Evolutionary conservation across 1,140 invertebrate genomes (phyloP).

Genomic region (Drosophila yakuba): DNA sequence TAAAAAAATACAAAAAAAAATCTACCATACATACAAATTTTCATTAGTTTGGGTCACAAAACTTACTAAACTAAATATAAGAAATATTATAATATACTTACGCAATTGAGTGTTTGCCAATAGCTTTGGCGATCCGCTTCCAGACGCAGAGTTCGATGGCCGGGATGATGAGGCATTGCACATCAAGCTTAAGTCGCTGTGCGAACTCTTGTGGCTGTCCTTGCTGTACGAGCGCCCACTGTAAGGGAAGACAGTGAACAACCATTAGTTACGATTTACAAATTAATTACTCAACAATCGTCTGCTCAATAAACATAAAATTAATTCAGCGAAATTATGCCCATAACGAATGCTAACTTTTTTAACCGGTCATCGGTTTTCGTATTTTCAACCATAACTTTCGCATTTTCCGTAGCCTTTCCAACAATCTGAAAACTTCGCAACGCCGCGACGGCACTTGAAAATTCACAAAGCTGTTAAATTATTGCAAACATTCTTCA

Average conservation of each 20-base stretch:
- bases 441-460: constrained; percentile 3
- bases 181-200: constrained; percentile 77
- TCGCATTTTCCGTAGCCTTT: neutral
- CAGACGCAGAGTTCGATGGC: constrained; percentile 18
- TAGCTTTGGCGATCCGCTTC: constrained; percentile 72
- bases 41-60: too few relatives aligned
- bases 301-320: constrained; percentile 13
- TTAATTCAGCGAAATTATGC: constrained; percentile 28
- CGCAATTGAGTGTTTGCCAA: constrained; percentile 80
- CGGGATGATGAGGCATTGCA: constrained; percentile 37
- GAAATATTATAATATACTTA: constrained; percentile 51
- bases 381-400: neutral
- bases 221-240: constrained; percentile 83
- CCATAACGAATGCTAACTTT: constrained; percentile 2
- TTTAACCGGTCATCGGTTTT: neutral
- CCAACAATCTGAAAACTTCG: constrained; percentile 29
- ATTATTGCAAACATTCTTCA: constrained; percentile 45
- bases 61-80: too few relatives aligned
- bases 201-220: constrained; percentile 84
- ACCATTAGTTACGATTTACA: constrained; percentile 17
- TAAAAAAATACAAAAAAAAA: too few relatives aligned
- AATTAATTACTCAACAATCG: constrained; percentile 26
- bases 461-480: constrained; percentile 66
- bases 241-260: constrained; percentile 35
- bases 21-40: too few relatives aligned